These are phyloP conservation scores for Drosophila nigrodunni DNA, from an alignment of 1,140 invertebrate genomes.

Conservation along the genomic window DNA sequence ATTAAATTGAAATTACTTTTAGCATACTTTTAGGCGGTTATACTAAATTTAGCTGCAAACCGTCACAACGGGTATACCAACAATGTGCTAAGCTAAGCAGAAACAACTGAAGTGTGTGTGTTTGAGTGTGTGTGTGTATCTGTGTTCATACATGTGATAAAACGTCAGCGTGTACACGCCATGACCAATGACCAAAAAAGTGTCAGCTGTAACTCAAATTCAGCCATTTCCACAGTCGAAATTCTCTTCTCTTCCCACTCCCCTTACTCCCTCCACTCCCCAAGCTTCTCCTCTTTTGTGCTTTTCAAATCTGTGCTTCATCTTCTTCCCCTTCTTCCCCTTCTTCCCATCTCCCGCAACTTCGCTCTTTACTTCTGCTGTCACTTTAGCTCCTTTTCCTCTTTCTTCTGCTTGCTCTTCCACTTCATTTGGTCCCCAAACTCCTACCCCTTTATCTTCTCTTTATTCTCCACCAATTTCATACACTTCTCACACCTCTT, in stretches of 20 bases:
- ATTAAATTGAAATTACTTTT: too few relatives aligned
- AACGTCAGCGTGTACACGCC: conserved; percentile 21
- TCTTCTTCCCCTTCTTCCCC: not conserved
- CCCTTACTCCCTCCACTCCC: not conserved
- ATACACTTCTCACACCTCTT: not conserved
- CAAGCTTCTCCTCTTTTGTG: not conserved
- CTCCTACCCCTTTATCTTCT: too few relatives aligned
- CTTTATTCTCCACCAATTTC: not conserved
- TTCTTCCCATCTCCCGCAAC: not conserved
- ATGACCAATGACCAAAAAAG: conserved; percentile 23
- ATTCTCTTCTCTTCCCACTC: not conserved
- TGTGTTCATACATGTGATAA: conserved; percentile 10
- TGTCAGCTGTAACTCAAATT: conserved; percentile 26
- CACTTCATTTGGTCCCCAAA: not conserved
- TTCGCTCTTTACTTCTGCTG: not conserved
- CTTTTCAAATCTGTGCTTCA: not conserved
- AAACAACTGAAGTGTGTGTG: conserved; percentile 29
- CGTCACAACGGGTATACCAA: too few relatives aligned
- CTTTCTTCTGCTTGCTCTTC: not conserved
- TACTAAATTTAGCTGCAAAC: too few relatives aligned
- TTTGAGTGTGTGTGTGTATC: not conserved
- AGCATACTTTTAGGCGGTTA: too few relatives aligned
- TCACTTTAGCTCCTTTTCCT: not conserved
- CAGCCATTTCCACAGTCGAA: not conserved
- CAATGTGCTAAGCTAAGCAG: conserved; percentile 59